Conservation (phyloP, 2,888 invertebrate species). For the Rhogogaster chlorosoma region DNA sequence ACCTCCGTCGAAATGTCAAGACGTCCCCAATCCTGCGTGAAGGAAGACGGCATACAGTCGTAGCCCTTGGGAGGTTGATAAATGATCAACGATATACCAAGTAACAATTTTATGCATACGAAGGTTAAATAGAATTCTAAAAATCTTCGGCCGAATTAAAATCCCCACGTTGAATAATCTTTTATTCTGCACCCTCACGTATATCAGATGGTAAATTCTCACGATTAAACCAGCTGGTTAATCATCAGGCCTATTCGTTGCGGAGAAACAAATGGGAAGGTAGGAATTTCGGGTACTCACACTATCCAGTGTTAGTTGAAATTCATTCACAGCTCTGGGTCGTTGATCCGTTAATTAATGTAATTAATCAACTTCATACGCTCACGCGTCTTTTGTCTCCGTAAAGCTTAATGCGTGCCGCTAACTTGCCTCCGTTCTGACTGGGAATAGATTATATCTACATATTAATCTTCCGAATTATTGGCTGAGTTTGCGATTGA, state of each 20-base stretch:
- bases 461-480: background rate
- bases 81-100: constrained; percentile 4
- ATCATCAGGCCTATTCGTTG: background rate
- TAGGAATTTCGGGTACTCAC: constrained; percentile 6
- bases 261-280: background rate
- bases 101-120: constrained; percentile 8
- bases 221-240: background rate
- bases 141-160: background rate
- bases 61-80: background rate
- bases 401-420: background rate
- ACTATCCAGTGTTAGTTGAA: background rate
- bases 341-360: constrained; percentile 10
- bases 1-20: constrained; percentile 23
- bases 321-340: constrained; percentile 20
- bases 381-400: background rate
- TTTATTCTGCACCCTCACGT: background rate
- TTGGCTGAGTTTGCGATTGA: background rate
- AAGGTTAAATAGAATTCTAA: background rate
- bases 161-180: background rate
- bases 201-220: background rate
- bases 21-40: background rate
- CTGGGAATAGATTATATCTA: background rate
- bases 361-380: constrained; percentile 26
- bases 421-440: background rate
- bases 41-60: background rate